Base-by-base conservation (phyloP, 2,113 vertebrate genomes). In the Dipodomys ordii region DNA sequence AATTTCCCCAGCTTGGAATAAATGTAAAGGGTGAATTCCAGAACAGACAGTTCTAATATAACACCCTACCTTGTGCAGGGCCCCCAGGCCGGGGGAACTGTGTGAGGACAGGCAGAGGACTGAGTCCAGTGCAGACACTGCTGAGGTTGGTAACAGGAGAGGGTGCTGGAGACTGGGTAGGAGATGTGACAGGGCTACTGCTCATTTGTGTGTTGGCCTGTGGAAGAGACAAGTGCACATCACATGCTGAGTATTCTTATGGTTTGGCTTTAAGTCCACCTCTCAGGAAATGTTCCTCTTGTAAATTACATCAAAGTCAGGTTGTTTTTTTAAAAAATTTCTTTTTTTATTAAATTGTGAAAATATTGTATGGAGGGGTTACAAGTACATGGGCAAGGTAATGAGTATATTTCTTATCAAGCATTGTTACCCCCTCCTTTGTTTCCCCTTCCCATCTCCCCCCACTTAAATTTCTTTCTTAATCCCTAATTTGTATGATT, bases 151-250 rank as follows among this genome's bases (percentile, higher is more conserved):
- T 99, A 68, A 99, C 99, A 25, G 99, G 99, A 84, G 99, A 99
- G 0, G 99, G 99, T 23, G 99, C 99, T 49, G 99, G 99, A 95
- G 99, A 99, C 95, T 99, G 99, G 25, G 99, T 98, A 85, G 99
- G 99, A 93, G 99, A 99, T 0, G 99, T 98, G 98, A 99, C 98
- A 15, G 99, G 99, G 97, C 99, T 99, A 98, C 98, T 99, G 96
- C 91, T 99, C 98, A 99, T 97, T 96, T 99, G 99, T 81, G 98
- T 99, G 96, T 95, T 99, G 98, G 98, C 98, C 99, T 99, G 95
- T 30, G 80, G 87, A 87, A 91, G 84, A 94, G 62, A 95, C 28
- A 30, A 79, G 92, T 8, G 85, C 83, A 72, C 0, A 25, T 77
- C 67, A 93, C 2, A 76, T 7, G 87, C 30, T 84, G 44, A 6